Evolutionary conservation across 2,797 vertebrate species (phyloP), one percentile per base, ranked within the genome.

Genomic region (Anas capensis): DNA sequence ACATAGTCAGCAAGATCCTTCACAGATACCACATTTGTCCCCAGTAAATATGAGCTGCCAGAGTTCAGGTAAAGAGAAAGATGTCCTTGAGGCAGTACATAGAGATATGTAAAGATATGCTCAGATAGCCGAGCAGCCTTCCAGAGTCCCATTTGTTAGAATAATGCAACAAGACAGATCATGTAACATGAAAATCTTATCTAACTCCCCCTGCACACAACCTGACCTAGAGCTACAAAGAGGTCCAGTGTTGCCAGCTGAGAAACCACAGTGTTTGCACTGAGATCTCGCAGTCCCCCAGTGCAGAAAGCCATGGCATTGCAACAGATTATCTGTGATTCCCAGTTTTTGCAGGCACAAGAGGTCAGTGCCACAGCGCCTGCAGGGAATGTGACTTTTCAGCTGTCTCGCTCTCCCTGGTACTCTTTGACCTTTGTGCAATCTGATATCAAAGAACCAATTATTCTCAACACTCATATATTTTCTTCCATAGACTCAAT

Each of bases 311-410:
- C 66, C 60, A 33, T 12, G 17, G 77, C 64, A 90, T 75, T 0
- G 1, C 75, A 92, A 64, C 75, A 88, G 80, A 80, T 90, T 71
- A 86, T 88, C 90, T 51, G 88, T 60, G 73, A 92, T 87, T 93
- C 64, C 36, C 57, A 71, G 64, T 58, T 95, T 95, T 92, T 79
- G 40, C 90, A 90, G 92, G 86, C 91, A 75, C 71, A 94, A 85
- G 90, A 92, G 90, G 94, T 95, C 95, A 92, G 57, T 85, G 78
- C 83, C 91, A 92, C 90, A 84, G 81, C 0, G 75, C 81, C 92
- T 90, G 81, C 60, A 95, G 86, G 68, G 95, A 96, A 96, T 97
- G 90, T 93, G 95, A 92, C 93, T 96, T 96, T 95, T 95, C 93
- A 96, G 94, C 91, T 86, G 71, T 82, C 95, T 93, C 34, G 1